Percentiles rank a stretch among this genome's conserved stretches.
Conservation (phyloP, 2,888 invertebrate species). For the Marasmarcha lunaedactyla region DNA sequence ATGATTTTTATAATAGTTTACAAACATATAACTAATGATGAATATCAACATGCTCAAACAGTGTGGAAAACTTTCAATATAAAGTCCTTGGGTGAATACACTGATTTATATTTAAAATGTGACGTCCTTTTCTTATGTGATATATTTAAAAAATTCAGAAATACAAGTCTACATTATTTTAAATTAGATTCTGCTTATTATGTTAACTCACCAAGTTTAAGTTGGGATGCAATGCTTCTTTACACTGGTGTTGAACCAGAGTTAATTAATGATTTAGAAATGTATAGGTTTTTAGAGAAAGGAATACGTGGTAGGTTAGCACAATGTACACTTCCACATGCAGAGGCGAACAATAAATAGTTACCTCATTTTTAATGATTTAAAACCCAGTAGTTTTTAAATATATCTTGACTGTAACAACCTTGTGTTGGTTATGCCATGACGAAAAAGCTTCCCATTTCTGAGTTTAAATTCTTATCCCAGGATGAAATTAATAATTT, state of each 20-base stretch:
- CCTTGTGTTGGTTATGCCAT: constrained; percentile 24
- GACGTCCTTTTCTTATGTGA: constrained; percentile 6
- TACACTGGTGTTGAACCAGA: constrained; percentile 3
- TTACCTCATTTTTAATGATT: constrained; percentile 3
- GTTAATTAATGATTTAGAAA: background rate
- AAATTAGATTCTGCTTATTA: constrained; percentile 10
- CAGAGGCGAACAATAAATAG: constrained; percentile 7
- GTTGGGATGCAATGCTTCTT: constrained; percentile 9
- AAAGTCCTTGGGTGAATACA: constrained; percentile 9
- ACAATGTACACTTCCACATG: background rate
- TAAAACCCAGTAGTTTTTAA: constrained; percentile 14
- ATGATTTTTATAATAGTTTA: constrained; percentile 14
- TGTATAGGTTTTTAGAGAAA: background rate
- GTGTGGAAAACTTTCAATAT: constrained; percentile 12
- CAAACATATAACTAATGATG: constrained; percentile 11
- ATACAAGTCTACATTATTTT: constrained; percentile 8
- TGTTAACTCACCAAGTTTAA: background rate
- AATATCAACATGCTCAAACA: constrained; percentile 4
- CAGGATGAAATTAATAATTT: background rate
- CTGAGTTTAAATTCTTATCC: constrained; percentile 10
- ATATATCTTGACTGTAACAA: constrained; percentile 24
- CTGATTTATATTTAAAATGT: constrained; percentile 8
- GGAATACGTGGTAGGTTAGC: constrained; percentile 7
- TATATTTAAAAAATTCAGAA: constrained; percentile 13
- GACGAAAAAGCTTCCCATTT: constrained; percentile 15